These are phyloP conservation scores for Ferdinandea cuprea DNA, from an alignment of 2,888 invertebrate species.

Conservation along the genomic window DNA sequence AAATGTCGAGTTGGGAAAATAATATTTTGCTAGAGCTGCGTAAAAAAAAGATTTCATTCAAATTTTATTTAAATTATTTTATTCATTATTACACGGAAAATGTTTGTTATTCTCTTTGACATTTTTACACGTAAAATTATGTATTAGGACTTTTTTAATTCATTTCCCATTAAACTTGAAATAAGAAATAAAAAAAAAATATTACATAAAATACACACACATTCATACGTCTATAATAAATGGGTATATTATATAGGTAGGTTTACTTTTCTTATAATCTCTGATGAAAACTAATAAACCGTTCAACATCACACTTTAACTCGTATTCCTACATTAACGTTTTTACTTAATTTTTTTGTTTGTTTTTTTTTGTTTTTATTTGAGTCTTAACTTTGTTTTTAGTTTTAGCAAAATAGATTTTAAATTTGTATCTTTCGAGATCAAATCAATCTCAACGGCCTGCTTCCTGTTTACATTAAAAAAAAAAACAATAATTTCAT, in stretches of 20 bases:
- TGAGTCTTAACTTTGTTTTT: slow-evolving; percentile 38
- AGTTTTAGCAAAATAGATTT: slow-evolving; percentile 48
- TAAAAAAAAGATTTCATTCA: slow-evolving; percentile 7
- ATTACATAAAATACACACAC: slow-evolving; percentile 28
- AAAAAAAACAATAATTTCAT: background rate
- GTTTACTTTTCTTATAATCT: slow-evolving; percentile 2
- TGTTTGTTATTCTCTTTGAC: slow-evolving; percentile 42
- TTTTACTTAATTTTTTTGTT: background rate
- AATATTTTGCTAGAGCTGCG: background rate
- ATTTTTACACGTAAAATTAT: slow-evolving; percentile 59
- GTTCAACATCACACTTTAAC: slow-evolving; percentile 37
- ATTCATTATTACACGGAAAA: slow-evolving; percentile 57
- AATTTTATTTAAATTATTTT: slow-evolving; percentile 59
- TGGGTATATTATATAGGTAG: slow-evolving; percentile 8
- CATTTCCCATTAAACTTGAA: slow-evolving; percentile 17
- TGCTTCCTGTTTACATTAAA: slow-evolving; percentile 4
- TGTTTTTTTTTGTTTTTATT: slow-evolving; percentile 1
- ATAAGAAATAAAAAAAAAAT: slow-evolving; percentile 14
- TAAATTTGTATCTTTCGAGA: slow-evolving; percentile 11
- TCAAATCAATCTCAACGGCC: background rate
- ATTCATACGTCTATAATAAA: slow-evolving; percentile 42
- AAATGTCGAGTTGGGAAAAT: too few species aligned
- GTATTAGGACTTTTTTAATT: slow-evolving; percentile 38
- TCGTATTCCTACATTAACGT: slow-evolving; percentile 14
- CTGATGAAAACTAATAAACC: slow-evolving; percentile 5